Conservation (phyloP, 2,888 invertebrate species). For the Synanthedon myopaeformis region DNA sequence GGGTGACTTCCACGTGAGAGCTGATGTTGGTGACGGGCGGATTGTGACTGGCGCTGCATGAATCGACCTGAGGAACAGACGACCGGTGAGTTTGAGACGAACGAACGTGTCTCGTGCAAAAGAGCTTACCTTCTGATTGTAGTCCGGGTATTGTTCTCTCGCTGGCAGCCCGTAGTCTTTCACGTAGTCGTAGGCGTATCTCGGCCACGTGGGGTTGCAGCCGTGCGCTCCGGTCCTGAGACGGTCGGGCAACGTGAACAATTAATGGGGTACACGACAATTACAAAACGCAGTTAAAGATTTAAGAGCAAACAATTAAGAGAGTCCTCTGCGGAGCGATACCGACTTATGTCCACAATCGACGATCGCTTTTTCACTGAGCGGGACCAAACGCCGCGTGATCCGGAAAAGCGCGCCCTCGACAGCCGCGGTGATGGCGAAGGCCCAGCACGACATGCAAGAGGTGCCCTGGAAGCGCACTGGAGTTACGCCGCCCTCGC, state of each 20-base stretch:
- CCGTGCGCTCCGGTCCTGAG: conserved; percentile 40
- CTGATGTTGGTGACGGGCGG: conserved; percentile 44
- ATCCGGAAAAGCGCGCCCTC: conserved; percentile 50
- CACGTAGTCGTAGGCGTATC: conserved; percentile 43
- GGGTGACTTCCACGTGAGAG: conserved; percentile 46
- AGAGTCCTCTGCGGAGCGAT: neutral
- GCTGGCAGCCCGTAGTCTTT: conserved; percentile 36
- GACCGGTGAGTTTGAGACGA: neutral
- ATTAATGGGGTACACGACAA: too few relatives aligned
- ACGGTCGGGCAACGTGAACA: neutral
- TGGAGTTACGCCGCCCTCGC: conserved; percentile 41
- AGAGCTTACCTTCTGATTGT: conserved; percentile 25
- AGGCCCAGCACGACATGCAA: conserved; percentile 57
- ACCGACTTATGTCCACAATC: conserved; percentile 49
- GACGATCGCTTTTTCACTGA: conserved; percentile 49
- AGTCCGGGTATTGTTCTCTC: conserved; percentile 33
- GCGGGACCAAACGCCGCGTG: conserved; percentile 36
- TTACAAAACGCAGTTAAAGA: too few relatives aligned
- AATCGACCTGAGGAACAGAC: neutral
- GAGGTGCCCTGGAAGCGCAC: conserved; percentile 39
- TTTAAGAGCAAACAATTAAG: too few relatives aligned
- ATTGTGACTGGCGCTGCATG: conserved; percentile 11
- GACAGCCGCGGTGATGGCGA: conserved; percentile 51
- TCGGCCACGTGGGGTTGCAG: conserved; percentile 48
- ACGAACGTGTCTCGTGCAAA: neutral